phyloP scores from a whole-genome alignment of 2,113 vertebrate species.

The Suncus etruscus region DNA sequence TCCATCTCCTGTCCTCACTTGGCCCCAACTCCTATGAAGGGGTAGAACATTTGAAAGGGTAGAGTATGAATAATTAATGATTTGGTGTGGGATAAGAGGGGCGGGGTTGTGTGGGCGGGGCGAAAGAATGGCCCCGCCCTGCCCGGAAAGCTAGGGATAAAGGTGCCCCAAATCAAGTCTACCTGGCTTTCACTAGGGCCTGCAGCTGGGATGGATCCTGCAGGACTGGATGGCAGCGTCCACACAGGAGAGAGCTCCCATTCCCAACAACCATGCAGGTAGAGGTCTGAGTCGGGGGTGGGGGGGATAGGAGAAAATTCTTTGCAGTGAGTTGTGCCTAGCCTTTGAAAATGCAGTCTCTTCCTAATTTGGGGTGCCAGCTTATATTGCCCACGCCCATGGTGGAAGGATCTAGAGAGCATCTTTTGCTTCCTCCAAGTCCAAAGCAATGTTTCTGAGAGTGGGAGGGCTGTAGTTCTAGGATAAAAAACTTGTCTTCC shows the following conservation, averaged over 20 bases:
- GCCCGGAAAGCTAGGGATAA: constrained; percentile 30
- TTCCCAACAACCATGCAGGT: not conserved
- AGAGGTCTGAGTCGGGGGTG: not conserved
- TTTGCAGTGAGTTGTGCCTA: not conserved
- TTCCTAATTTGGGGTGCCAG: not conserved
- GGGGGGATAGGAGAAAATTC: not conserved
- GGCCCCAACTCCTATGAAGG: no score
- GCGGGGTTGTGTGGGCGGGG: no score
- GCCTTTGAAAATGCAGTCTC: not conserved
- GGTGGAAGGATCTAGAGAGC: not conserved
- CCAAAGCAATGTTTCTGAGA: not conserved
- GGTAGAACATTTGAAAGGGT: no score
- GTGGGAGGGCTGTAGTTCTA: no score
- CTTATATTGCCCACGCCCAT: not conserved
- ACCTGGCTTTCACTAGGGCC: not conserved
- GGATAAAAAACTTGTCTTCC: no score
- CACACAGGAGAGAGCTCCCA: not conserved
- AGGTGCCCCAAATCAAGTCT: not conserved
- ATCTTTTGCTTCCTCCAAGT: not conserved
- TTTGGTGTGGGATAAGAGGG: no score
- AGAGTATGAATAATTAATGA: no score
- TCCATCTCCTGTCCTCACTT: no score
- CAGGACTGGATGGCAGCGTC: no score
- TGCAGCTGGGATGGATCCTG: constrained; percentile 30
- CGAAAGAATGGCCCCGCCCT: no score